phyloP scores from a whole-genome alignment of 35 echinoderm and acorn worm species.

The Nesometra sesokonis region DNA sequence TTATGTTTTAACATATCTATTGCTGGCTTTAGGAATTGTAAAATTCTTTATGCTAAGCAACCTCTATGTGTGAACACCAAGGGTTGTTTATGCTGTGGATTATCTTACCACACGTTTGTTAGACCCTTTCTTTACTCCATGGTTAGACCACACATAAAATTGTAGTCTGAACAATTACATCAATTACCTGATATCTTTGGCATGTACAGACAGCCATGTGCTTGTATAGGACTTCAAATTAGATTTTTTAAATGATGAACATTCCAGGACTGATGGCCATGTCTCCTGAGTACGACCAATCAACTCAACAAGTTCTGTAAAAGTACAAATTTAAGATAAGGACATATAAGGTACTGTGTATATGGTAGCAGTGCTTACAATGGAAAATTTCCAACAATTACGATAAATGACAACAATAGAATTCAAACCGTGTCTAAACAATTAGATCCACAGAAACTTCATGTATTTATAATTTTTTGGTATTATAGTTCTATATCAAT shows the following conservation, averaged over 20 bases:
- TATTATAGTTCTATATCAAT: too few species aligned
- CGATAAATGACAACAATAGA: too few species aligned
- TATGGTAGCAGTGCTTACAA: background rate
- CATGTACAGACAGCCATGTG: conserved; percentile 79
- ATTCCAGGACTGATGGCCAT: conserved; percentile 63
- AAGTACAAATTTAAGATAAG: background rate
- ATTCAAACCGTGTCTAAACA: too few species aligned
- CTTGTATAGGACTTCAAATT: conserved; percentile 75
- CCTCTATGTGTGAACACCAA: too few species aligned
- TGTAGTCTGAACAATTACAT: background rate
- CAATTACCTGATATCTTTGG: conserved; percentile 81
- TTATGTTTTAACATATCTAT: too few species aligned
- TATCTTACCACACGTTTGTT: too few species aligned
- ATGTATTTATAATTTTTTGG: too few species aligned
- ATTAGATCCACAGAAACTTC: too few species aligned
- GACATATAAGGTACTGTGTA: background rate
- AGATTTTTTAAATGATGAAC: conserved; percentile 46
- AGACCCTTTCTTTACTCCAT: background rate
- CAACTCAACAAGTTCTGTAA: background rate
- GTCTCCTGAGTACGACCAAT: background rate
- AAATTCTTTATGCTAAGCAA: too few species aligned
- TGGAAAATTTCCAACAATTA: too few species aligned
- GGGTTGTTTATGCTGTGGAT: too few species aligned
- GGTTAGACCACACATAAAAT: background rate
- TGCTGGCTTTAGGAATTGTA: too few species aligned